Evolutionary conservation across 2,888 invertebrate genomes (phyloP).

Genomic region (Tridacna gigas): DNA sequence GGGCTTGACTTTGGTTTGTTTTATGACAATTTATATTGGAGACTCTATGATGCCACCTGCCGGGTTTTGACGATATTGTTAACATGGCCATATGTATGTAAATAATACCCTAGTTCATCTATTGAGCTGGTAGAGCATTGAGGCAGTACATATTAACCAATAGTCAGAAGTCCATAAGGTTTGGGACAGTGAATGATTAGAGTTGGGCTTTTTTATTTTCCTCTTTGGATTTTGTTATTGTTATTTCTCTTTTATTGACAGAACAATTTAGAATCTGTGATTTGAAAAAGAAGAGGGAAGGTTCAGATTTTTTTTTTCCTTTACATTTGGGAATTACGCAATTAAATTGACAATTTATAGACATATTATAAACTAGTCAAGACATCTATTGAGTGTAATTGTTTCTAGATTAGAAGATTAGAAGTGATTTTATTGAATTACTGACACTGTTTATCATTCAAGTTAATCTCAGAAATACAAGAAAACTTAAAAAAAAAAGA

Average conservation of each 20-base stretch:
- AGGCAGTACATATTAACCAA: slow-evolving; percentile 13
- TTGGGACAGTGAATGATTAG: slow-evolving; percentile 6
- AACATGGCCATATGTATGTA: slow-evolving; percentile 67
- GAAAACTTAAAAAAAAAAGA: too few species aligned
- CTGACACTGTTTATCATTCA: background rate
- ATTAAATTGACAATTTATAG: slow-evolving; percentile 10
- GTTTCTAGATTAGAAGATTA: slow-evolving; percentile 3
- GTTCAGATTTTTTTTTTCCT: background rate
- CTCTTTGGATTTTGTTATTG: background rate
- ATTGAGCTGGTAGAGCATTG: slow-evolving; percentile 11
- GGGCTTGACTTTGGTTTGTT: slow-evolving; percentile 54
- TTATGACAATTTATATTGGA: slow-evolving; percentile 61
- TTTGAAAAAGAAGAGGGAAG: background rate
- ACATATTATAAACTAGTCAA: background rate
- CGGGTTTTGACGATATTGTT: slow-evolving; percentile 54
- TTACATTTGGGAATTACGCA: background rate
- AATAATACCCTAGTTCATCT: slow-evolving; percentile 49
- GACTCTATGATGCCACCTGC: slow-evolving; percentile 57
- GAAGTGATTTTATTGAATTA: slow-evolving; percentile 12
- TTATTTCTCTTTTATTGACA: background rate
- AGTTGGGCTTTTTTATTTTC: background rate
- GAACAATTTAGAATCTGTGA: background rate
- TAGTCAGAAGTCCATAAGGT: slow-evolving; percentile 21
- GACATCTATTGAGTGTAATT: slow-evolving; percentile 1
- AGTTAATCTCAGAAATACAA: too few species aligned